phyloP scores from a whole-genome alignment of 1,140 invertebrate species.

The Pomacea maculata region DNA sequence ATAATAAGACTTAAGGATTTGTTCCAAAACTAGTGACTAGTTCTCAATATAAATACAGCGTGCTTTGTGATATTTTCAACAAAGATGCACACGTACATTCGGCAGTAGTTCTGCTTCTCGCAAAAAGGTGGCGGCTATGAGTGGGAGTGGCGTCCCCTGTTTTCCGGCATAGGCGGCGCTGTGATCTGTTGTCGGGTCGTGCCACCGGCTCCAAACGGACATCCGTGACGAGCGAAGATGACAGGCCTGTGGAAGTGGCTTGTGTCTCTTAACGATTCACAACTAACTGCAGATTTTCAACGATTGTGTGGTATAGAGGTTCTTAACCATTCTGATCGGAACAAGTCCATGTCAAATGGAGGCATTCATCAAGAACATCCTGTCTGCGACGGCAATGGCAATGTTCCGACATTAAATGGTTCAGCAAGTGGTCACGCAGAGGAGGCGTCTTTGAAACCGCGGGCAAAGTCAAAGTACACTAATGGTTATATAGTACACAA shows the following conservation, averaged over 20 bases:
- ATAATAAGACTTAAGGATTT: no score
- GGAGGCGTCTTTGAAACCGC: background rate
- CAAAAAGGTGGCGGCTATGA: no score
- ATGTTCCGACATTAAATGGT: slow-evolving; percentile 7
- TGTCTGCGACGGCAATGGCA: slow-evolving; percentile 11
- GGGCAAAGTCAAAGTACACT: background rate
- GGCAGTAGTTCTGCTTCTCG: no score
- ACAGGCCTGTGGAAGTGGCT: slow-evolving; percentile 16
- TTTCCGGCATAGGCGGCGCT: no score
- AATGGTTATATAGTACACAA: slow-evolving; percentile 11
- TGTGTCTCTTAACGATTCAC: slow-evolving; percentile 20
- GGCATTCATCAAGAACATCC: background rate
- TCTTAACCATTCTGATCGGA: slow-evolving; percentile 2
- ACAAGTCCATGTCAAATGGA: background rate
- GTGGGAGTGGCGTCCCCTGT: no score
- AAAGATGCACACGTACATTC: no score
- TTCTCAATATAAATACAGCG: no score
- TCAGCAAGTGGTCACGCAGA: background rate
- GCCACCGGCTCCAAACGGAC: no score
- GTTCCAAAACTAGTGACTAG: no score
- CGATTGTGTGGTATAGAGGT: slow-evolving; percentile 28
- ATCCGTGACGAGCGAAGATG: slow-evolving; percentile 7
- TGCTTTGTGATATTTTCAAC: no score
- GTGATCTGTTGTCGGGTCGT: no score
- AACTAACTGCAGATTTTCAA: slow-evolving; percentile 31